Percentiles rank a stretch among this genome's conserved stretches.
These are phyloP conservation scores for Diphyllodes magnificus DNA, from an alignment of 2,113 vertebrate species.

Conservation along the genomic window DNA sequence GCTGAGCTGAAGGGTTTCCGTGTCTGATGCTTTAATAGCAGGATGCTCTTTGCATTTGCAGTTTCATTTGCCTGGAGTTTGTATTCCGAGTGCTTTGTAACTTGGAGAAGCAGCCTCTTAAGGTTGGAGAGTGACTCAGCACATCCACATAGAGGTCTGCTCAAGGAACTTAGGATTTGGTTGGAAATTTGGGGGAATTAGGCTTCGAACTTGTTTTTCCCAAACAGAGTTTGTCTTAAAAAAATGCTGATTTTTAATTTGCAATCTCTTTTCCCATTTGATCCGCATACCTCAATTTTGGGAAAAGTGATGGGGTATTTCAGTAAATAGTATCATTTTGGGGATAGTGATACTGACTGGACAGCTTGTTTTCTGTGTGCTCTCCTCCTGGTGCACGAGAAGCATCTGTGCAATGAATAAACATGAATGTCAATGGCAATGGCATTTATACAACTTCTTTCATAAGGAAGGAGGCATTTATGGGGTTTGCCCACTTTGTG, in stretches of 20 bases:
- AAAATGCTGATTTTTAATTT: neutral
- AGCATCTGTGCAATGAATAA: neutral
- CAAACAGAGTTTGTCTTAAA: neutral
- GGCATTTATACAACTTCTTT: neutral
- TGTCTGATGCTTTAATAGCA: neutral
- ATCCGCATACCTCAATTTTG: rapidly evolving
- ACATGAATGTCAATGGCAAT: neutral
- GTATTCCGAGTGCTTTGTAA: neutral
- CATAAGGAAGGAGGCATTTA: neutral
- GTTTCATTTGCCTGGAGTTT: conserved; percentile 1
- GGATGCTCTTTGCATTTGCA: neutral
- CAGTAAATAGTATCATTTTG: neutral
- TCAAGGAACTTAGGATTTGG: neutral
- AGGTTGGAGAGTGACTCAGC: conserved; percentile 48
- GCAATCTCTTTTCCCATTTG: neutral
- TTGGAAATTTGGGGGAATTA: neutral
- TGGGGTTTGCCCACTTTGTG: neutral
- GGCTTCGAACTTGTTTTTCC: rapidly evolving
- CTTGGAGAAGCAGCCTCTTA: neutral
- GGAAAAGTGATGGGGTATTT: neutral
- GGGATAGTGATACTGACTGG: neutral
- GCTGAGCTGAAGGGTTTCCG: neutral
- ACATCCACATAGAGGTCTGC: conserved; percentile 11
- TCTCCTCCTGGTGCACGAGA: neutral
- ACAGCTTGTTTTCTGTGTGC: neutral